Evolutionary conservation across 2,113 vertebrate genomes (phyloP), one percentile per base, ranked within the genome.

Genomic region (Limnothrissa miodon): DNA sequence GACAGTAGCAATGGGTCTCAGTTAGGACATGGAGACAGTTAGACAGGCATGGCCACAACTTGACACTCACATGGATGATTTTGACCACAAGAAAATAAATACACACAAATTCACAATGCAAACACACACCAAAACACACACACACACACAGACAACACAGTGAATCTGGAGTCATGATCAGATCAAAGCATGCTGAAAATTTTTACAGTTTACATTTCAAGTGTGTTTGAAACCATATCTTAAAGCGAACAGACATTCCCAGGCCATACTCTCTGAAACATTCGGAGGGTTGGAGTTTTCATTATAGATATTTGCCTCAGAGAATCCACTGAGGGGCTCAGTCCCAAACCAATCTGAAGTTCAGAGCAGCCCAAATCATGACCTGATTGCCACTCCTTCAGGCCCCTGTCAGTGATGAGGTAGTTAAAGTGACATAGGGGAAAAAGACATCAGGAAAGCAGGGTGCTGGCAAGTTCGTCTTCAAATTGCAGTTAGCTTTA

Each of bases 1-100:
- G 89, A 94, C 86, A 94, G 86, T 87, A 93, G 86, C 88, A 81
- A 44, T 39, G 29, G 66, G 15, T 29, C 25, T 29, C 66, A 74
- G 66, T 74, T 74, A 74, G 29, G 66, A 74, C 25, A 74, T 15
- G 15, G 66, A 15, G 2, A 29, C 0, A 70, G 25, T 3, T 2
- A 59, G 19, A 56, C 51, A 29, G 59, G 25, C 66, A 36, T 33
- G 25, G 25, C 13, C 33, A 74, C 0, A 17, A 33, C 66, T 56
- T 19, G 51, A 56, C 51, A 56, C 33, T 74, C 66, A 62, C 4
- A 62, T 1, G 4, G 59, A 62, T 62, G 13, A 17, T 36, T 39
- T 74, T 74, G 29, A 74, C 29, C 15, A 36, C 13, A 74, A 29
- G 66, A 74, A 3, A 62, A 1, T 74, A 56, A 17, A 56, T 21